These are phyloP conservation scores for Neodon shergylaensis DNA, from an alignment of 2,113 vertebrate genomes.

Conservation along the genomic window DNA sequence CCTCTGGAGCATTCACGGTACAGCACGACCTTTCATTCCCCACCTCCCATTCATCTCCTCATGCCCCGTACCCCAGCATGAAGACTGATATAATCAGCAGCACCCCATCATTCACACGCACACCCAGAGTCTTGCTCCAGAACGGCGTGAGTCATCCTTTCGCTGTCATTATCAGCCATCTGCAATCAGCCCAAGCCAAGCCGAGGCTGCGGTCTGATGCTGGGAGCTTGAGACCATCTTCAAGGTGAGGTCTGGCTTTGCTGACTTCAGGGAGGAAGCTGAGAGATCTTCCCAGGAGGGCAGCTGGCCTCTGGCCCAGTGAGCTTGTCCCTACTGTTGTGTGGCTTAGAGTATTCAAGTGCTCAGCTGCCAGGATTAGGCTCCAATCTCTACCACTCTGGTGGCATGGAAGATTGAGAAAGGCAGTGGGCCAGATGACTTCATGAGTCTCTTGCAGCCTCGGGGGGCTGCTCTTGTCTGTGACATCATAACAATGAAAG, in stretches of 20 bases:
- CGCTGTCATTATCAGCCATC: conserved; percentile 55
- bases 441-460: conserved; percentile 56
- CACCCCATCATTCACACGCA: conserved; percentile 71
- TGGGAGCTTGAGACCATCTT: not conserved
- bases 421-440: conserved; percentile 65
- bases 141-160: conserved; percentile 68
- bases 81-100: conserved; percentile 67
- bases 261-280: conserved; percentile 33
- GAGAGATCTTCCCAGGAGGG: conserved; percentile 49
- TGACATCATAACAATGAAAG: conserved; percentile 65
- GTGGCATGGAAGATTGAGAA: conserved; percentile 55
- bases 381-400: conserved; percentile 61
- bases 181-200: conserved; percentile 49
- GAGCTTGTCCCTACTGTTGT: not conserved
- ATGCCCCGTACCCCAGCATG: not conserved
- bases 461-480: not conserved
- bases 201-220: not conserved
- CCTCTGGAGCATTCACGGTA: not conserved
- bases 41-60: no score
- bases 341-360: conserved; percentile 55
- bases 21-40: not conserved
- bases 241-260: conserved; percentile 34
- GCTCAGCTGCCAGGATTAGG: conserved; percentile 55
- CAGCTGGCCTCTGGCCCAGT: not conserved
- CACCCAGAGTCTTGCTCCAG: conserved; percentile 79